phyloP scores from a whole-genome alignment of 2,888 invertebrate genomes.

The Troides aeacus region DNA sequence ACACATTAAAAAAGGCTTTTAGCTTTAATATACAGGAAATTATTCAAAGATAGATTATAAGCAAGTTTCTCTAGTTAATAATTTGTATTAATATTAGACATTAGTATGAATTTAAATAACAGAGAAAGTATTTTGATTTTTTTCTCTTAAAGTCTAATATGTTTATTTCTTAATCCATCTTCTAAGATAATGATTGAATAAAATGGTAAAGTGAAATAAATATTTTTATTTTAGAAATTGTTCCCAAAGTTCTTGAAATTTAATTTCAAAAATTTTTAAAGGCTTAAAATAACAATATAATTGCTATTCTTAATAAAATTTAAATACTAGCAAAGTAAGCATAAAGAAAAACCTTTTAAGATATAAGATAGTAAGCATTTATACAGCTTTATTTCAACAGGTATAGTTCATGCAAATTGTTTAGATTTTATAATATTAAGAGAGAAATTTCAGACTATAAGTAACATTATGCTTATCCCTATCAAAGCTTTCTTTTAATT shows the following conservation, averaged over 20 bases:
- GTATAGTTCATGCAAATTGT: too few relatives aligned
- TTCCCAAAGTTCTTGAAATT: neutral
- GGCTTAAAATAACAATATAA: too few relatives aligned
- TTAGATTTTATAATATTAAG: too few relatives aligned
- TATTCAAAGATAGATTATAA: neutral
- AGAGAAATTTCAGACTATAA: too few relatives aligned
- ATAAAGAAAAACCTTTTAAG: too few relatives aligned
- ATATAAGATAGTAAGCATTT: too few relatives aligned
- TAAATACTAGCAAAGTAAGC: too few relatives aligned
- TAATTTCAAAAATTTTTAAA: too few relatives aligned
- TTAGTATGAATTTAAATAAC: neutral
- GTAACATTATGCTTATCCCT: too few relatives aligned
- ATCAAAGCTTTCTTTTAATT: too few relatives aligned
- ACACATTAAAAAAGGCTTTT: neutral
- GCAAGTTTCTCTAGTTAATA: neutral
- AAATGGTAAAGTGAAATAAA: neutral
- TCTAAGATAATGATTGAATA: neutral
- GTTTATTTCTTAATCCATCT: neutral
- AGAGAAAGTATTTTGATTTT: neutral
- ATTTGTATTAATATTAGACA: neutral
- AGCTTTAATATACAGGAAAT: neutral
- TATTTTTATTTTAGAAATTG: neutral
- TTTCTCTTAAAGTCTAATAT: neutral
- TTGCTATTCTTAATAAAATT: too few relatives aligned
- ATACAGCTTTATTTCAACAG: too few relatives aligned